Evolutionary conservation across 2,888 invertebrate species (phyloP), one percentile per base, ranked within the genome.

Genomic region (Oconnorella tubifera): DNA sequence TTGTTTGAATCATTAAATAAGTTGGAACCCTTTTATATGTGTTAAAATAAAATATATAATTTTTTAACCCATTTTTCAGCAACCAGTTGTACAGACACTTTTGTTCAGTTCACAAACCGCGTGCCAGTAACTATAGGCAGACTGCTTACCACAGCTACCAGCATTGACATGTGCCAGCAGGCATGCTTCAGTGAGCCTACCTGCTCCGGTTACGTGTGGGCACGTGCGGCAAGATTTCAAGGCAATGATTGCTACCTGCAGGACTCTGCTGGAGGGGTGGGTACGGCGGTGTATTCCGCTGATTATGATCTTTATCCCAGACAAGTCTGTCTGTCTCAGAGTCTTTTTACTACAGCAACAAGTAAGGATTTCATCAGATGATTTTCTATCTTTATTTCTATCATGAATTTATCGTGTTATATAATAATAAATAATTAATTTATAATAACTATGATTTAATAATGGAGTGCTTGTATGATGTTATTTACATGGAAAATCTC

Each of bases 141-240:
- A 2, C 50, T 49, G 14, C 60, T 49, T 25, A 29, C 29, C 19
- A 60, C 60, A n/a, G 50, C 50, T 2, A 60, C 60, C n/a, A 60
- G 28, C 2, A 3, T 33, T 10, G 50, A 10, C 2, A 28, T 49
- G 1, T 60, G 60, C 6, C 48, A 60, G 40, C 10, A 10, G 40
- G 40, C 59, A 1, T 59, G 59, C 40, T 23, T 33, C 28, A 19
- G 25, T 40, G 40, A 59, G 23, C 19, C 33, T 0, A 33, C 33
- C 0, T 59, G 59, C 25, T 28, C 23, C 19, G 60, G 50, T 2
- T 60, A 27, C 31, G 27, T 51, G 29, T 60, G 23, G 60, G 60
- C 29, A 1, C 19, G 19, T n/a, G n/a, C 60, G 1, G 27, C 60
- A n/a, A 28, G 51, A 19, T n/a, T 49, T 32, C 50, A 48, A 25